Evolutionary conservation across 2,797 vertebrate genomes (phyloP), one percentile per base, ranked within the genome.

Genomic region (Rallus crepitans): DNA sequence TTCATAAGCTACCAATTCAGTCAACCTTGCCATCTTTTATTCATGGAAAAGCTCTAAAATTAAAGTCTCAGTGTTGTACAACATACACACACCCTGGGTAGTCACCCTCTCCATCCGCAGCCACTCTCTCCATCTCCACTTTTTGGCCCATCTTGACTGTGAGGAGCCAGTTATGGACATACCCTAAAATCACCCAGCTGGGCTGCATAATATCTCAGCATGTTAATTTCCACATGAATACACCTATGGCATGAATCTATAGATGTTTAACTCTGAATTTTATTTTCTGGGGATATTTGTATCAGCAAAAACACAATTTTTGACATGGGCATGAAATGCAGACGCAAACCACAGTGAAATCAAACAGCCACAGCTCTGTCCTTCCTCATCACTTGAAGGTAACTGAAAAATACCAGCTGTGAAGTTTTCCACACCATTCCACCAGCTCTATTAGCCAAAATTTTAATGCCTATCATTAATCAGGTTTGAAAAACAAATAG

Each of bases 391-490:
- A 6, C 31, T 63, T 47, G 10, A 56, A 64, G 66, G 37, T 8
- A 65, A 28, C 16, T 52, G 24, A 69, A 72, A 73, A 76, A 37
- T 15, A 77, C 13, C 71, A 45, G 37, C 3, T 1, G 39, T 14
- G 14, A 80, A 55, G 63, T 61, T 88, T 87, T 66, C 63, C 82
- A 61, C 61, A 66, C 66, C 17, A n/a, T 79, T 91, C 61, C 56
- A 53, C 23, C 17, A 28, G 56, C 27, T 19, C 25, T 40, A 64
- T 57, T 66, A 90, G 59, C 48, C 31, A 28, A 76, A 87, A 48
- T 57, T 89, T 86, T 93, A 94, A 91, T 77, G 23, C 7, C n/a
- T 70, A 80, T 70, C 70, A 48, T 90, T 94, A 94, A 87, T 30
- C 82, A 79, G 42, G 48, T 71, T 66, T 60, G 23, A 59, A 82